Evolutionary conservation across 1,140 invertebrate species (phyloP).

Genomic region (Diachasmimorpha longicaudata): DNA sequence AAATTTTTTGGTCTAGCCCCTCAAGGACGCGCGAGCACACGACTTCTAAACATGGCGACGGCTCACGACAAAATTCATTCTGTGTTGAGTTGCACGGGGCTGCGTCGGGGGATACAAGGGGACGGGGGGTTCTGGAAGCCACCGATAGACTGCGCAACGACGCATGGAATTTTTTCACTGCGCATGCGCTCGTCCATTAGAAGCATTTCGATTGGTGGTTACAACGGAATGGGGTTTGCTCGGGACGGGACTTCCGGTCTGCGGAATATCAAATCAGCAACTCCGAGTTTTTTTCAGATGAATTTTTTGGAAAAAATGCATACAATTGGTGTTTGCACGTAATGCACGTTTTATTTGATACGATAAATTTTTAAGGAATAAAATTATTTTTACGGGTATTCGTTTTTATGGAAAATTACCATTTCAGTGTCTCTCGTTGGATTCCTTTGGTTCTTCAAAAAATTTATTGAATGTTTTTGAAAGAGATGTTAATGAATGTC

Average conservation of each 20-base stretch:
- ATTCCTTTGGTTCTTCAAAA: too few species aligned
- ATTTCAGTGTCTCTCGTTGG: too few species aligned
- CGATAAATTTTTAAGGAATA: too few species aligned
- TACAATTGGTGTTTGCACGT: not conserved
- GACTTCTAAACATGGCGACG: slow-evolving; percentile 68
- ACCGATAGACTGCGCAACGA: slow-evolving; percentile 9
- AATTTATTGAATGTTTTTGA: too few species aligned
- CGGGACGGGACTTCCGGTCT: slow-evolving; percentile 27
- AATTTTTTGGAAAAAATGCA: not conserved
- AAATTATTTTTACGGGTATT: too few species aligned
- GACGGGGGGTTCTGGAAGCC: not conserved
- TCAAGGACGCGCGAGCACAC: slow-evolving; percentile 57
- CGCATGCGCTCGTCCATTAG: too few species aligned
- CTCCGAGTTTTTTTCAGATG: slow-evolving; percentile 9
- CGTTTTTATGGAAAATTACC: too few species aligned
- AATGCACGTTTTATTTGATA: too few species aligned
- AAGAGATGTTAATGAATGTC: too few species aligned
- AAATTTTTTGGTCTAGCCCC: slow-evolving; percentile 52
- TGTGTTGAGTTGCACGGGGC: not conserved
- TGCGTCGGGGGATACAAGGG: slow-evolving; percentile 20
- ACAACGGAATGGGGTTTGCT: slow-evolving; percentile 19
- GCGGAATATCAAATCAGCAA: slow-evolving; percentile 41
- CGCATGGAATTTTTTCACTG: too few species aligned
- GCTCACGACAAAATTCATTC: slow-evolving; percentile 32
- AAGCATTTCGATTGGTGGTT: not conserved